Conservation (phyloP, 2,797 vertebrate genomes). For the Enteromius unitaeniatus region DNA sequence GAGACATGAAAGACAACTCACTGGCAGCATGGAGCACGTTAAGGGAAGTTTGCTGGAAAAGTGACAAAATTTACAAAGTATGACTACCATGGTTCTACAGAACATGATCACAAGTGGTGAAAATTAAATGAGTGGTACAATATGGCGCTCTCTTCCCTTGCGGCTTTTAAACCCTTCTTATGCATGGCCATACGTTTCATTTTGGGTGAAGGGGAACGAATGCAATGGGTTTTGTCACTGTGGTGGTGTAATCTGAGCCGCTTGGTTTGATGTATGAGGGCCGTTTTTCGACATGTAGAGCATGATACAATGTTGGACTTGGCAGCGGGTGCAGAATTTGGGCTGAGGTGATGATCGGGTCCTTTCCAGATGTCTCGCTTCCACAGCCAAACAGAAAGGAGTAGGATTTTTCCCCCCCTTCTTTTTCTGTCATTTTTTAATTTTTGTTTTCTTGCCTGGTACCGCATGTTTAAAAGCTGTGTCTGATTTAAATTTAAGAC, state of each 20-base stretch:
- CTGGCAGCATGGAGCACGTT: not conserved
- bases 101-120: not conserved
- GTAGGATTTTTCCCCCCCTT: too few relatives aligned
- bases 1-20: slow-evolving; percentile 47
- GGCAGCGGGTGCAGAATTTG: slow-evolving; percentile 48
- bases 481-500: not conserved
- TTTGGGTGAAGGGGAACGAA: slow-evolving; percentile 5
- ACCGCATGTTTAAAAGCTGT: slow-evolving; percentile 17
- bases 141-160: not conserved
- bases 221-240: slow-evolving; percentile 36
- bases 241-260: slow-evolving; percentile 26
- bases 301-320: slow-evolving; percentile 60
- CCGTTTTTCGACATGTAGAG: slow-evolving; percentile 41
- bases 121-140: slow-evolving; percentile 19
- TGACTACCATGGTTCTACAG: not conserved
- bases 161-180: slow-evolving; percentile 5
- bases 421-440: not conserved
- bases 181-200: slow-evolving; percentile 26
- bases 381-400: not conserved
- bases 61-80: not conserved
- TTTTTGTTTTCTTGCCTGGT: slow-evolving; percentile 13
- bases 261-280: slow-evolving; percentile 36
- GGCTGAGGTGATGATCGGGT: slow-evolving; percentile 44
- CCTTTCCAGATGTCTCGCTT: slow-evolving; percentile 45
- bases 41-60: not conserved